Evolutionary conservation across 2,113 vertebrate species (phyloP).

Genomic region (Lasiurus cinereus): DNA sequence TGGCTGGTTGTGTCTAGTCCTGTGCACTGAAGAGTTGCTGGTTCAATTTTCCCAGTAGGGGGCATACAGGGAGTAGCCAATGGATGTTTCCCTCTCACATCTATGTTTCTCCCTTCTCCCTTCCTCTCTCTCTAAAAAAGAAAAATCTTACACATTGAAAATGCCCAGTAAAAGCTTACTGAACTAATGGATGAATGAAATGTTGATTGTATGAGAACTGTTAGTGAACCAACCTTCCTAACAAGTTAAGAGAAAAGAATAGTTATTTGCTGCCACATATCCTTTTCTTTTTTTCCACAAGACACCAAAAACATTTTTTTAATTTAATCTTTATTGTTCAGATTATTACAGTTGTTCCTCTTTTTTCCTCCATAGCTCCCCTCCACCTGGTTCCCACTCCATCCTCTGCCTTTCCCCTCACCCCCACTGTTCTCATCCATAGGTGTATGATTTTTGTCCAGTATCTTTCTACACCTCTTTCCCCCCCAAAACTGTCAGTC

Average conservation of each 20-base stretch:
- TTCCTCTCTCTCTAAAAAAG: not conserved
- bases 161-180: not conserved
- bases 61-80: not conserved
- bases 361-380: no score
- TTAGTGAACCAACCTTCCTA: constrained; percentile 33
- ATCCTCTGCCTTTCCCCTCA: no score
- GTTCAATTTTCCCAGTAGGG: not conserved
- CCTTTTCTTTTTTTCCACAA: not conserved
- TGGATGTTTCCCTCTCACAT: not conserved
- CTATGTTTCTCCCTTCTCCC: not conserved
- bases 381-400: no score
- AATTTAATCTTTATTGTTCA: no score
- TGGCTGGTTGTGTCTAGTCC: not conserved
- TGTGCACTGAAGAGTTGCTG: not conserved
- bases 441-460: no score
- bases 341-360: no score
- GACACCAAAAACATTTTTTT: no score
- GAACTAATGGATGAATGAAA: constrained; percentile 8
- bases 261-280: not conserved
- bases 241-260: constrained; percentile 22
- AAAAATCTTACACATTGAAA: not conserved
- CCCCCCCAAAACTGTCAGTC: no score
- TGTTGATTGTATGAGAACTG: not conserved
- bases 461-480: no score
- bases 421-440: no score